Conservation (phyloP, 2,113 vertebrate genomes). For the Vanacampus margaritifer region DNA sequence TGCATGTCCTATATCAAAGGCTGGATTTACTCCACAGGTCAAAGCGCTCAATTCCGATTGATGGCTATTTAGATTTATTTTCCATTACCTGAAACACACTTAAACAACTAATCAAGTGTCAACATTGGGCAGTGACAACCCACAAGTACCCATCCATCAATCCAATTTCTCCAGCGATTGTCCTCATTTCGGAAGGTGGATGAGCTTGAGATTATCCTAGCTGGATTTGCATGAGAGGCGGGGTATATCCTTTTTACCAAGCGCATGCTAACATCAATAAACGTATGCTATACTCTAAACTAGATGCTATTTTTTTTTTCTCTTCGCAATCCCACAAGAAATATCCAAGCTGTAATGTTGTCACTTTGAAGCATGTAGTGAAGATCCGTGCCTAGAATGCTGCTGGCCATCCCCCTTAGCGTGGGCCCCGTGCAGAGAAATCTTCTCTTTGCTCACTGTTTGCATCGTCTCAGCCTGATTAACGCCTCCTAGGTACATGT, state of each 20-base stretch:
- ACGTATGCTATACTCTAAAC: background rate
- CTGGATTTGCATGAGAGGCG: background rate
- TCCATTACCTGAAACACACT: background rate
- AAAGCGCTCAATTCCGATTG: background rate
- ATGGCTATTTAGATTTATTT: background rate
- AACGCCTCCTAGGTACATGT: conserved; percentile 9
- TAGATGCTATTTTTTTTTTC: background rate
- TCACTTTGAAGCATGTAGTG: background rate
- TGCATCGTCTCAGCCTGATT: conserved; percentile 5
- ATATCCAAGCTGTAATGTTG: background rate
- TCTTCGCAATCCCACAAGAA: background rate
- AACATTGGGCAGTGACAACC: background rate
- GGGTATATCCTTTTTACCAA: too few species aligned
- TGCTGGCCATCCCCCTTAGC: background rate
- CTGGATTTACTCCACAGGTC: background rate
- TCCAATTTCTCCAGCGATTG: background rate
- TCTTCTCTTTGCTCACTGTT: background rate
- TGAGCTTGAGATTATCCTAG: background rate
- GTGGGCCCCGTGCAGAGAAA: background rate
- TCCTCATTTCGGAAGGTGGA: background rate
- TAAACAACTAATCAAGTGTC: background rate
- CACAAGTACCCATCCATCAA: background rate
- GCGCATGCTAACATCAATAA: background rate
- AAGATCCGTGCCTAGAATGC: background rate
- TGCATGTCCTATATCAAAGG: conserved; percentile 22